phyloP scores from a whole-genome alignment of 2,888 invertebrate species.

The Linnaemya tessellans region DNA sequence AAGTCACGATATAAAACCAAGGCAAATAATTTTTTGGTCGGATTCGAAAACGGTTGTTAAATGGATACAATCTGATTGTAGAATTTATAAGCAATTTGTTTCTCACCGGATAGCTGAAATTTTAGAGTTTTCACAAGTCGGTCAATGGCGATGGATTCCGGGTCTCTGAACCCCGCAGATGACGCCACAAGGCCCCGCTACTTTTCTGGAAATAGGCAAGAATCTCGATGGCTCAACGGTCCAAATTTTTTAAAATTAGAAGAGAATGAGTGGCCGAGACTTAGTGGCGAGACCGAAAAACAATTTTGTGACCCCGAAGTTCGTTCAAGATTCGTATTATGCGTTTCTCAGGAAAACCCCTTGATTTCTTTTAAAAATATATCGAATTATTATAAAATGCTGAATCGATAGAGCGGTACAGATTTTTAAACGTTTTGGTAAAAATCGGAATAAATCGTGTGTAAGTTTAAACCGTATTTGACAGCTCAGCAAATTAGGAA shows the following conservation, averaged over 20 bases:
- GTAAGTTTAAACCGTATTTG: conserved; percentile 3
- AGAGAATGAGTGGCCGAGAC: background rate
- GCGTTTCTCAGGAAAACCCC: too few species aligned
- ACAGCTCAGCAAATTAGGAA: background rate
- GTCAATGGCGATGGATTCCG: conserved; percentile 50
- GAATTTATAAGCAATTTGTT: conserved; percentile 31
- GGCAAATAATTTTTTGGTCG: conserved; percentile 15
- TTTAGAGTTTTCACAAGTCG: conserved; percentile 3
- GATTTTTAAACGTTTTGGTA: conserved; percentile 38
- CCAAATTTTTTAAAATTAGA: background rate
- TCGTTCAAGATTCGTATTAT: too few species aligned
- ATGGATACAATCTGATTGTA: conserved; percentile 4
- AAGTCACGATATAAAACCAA: conserved; percentile 10
- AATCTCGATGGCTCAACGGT: conserved; percentile 12
- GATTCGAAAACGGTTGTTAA: background rate
- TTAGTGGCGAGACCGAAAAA: background rate
- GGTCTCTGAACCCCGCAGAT: conserved; percentile 14
- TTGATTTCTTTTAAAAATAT: background rate
- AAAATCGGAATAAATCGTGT: background rate
- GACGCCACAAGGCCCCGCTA: conserved; percentile 2
- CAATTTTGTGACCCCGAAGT: too few species aligned
- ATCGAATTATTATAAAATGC: background rate
- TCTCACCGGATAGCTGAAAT: background rate
- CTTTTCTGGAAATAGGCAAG: background rate
- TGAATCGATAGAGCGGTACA: conserved; percentile 20